Conservation (phyloP, 2,888 invertebrate species). For the Drosophila mimica region DNA sequence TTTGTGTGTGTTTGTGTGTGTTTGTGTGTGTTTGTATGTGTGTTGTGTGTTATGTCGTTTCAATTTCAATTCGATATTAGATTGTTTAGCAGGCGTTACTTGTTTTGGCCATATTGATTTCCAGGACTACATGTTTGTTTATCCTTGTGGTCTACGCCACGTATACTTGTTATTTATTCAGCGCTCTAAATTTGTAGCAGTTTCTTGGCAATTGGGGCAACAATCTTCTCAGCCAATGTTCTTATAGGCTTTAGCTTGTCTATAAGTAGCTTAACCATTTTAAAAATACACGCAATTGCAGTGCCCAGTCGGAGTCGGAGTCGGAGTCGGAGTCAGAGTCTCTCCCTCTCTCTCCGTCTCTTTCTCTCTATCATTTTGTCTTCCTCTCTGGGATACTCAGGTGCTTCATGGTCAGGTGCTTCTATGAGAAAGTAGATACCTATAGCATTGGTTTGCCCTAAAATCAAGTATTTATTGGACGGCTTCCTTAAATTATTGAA, state of each 20-base stretch:
- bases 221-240: conserved; percentile 19
- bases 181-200: conserved; percentile 9
- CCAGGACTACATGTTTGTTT: conserved; percentile 3
- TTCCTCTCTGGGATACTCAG: not conserved
- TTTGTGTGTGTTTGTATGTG: conserved; percentile 5
- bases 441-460: conserved; percentile 35
- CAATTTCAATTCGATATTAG: conserved; percentile 67
- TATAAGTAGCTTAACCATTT: conserved; percentile 30
- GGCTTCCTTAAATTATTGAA: conserved; percentile 37
- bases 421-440: not conserved
- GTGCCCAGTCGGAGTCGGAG: not conserved
- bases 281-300: conserved; percentile 19
- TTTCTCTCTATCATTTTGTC: not conserved
- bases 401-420: conserved; percentile 32
- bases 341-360: not conserved
- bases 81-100: conserved; percentile 52
- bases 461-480: conserved; percentile 57
- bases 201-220: conserved; percentile 25
- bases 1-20: not conserved
- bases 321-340: no score
- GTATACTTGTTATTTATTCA: conserved; percentile 55
- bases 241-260: conserved; percentile 20
- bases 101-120: conserved; percentile 45
- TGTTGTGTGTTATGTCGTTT: conserved; percentile 40
- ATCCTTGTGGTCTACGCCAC: conserved; percentile 26